phyloP scores from a whole-genome alignment of 2,113 vertebrate genomes.

The Illadopsis cleaveri region DNA sequence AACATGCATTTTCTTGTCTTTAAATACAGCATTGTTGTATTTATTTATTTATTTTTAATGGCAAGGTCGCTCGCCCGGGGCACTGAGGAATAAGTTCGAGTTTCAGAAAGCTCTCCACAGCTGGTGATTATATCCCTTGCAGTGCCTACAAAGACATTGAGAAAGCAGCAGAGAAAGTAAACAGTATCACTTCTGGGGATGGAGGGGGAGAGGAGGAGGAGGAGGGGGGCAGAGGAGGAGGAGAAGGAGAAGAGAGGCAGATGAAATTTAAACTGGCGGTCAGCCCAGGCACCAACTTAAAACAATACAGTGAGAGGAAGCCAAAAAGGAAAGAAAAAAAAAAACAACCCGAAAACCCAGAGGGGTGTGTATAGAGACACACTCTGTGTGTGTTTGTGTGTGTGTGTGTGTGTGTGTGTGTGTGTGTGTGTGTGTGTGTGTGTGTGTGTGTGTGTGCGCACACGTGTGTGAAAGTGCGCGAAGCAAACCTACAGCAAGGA shows the following conservation, averaged over 20 bases:
- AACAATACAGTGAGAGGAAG: slow-evolving; percentile 67
- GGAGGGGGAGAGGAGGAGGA: neutral
- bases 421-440: too few relatives aligned
- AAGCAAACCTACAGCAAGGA: neutral
- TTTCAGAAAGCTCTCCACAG: slow-evolving; percentile 68
- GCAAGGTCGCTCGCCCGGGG: slow-evolving; percentile 17
- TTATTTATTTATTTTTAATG: slow-evolving; percentile 48
- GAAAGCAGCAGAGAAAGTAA: slow-evolving; percentile 74
- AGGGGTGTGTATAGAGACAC: neutral
- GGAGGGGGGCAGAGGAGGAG: neutral
- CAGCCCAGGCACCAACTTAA: slow-evolving; percentile 66
- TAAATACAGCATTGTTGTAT: slow-evolving; percentile 40
- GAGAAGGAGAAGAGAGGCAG: slow-evolving; percentile 16
- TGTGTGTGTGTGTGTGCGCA: fast-evolving
- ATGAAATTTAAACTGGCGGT: slow-evolving; percentile 60
- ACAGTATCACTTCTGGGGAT: slow-evolving; percentile 73
- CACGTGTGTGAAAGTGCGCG: fast-evolving
- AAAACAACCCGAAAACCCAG: too few relatives aligned
- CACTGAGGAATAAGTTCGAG: slow-evolving; percentile 52
- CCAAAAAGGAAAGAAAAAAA: slow-evolving; percentile 54
- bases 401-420: too few relatives aligned
- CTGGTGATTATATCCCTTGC: slow-evolving; percentile 71
- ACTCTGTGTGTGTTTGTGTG: too few relatives aligned
- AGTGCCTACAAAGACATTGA: slow-evolving; percentile 60
- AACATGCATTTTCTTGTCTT: slow-evolving; percentile 32